Evolutionary conservation across 2,113 vertebrate genomes (phyloP).

Genomic region (Taurulus bubalis): DNA sequence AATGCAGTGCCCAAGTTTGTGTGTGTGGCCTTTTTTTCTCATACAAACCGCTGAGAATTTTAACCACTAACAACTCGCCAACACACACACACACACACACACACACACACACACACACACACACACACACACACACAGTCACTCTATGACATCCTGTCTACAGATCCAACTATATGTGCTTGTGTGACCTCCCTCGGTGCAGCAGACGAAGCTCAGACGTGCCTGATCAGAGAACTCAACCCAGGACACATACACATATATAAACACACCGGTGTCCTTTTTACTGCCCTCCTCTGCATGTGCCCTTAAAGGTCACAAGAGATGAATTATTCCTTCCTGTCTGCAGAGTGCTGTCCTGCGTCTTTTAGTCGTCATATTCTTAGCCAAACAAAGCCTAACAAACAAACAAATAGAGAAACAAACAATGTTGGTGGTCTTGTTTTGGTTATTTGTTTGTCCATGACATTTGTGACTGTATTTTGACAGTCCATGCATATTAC

Average conservation of each 20-base stretch:
- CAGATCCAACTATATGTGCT: constrained; percentile 52
- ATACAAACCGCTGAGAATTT: constrained; percentile 55
- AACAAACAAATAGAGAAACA: constrained; percentile 53
- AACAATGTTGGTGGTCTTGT: constrained; percentile 29
- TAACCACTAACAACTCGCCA: constrained; percentile 63
- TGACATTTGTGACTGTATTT: constrained; percentile 85
- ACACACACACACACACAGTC: constrained; percentile 1
- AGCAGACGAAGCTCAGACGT: constrained; percentile 82
- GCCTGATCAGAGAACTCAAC: constrained; percentile 84
- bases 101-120: constrained; percentile 2
- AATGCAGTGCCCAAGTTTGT: constrained; percentile 64
- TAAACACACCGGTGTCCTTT: constrained; percentile 56
- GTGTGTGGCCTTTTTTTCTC: constrained; percentile 73
- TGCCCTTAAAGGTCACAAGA: constrained; percentile 60
- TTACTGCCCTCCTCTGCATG: constrained; percentile 77
- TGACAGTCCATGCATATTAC: constrained; percentile 82
- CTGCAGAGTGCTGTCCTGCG: constrained; percentile 17
- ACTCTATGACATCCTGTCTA: constrained; percentile 17
- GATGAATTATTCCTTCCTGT: constrained; percentile 44
- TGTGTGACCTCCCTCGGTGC: constrained; percentile 71
- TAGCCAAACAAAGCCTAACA: constrained; percentile 59
- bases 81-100: neutral
- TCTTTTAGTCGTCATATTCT: constrained; percentile 63
- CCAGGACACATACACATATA: constrained; percentile 38
- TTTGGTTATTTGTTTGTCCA: constrained; percentile 73